Base-by-base conservation (phyloP, 2,113 vertebrate species). In the Aspidoscelis tigris region DNA sequence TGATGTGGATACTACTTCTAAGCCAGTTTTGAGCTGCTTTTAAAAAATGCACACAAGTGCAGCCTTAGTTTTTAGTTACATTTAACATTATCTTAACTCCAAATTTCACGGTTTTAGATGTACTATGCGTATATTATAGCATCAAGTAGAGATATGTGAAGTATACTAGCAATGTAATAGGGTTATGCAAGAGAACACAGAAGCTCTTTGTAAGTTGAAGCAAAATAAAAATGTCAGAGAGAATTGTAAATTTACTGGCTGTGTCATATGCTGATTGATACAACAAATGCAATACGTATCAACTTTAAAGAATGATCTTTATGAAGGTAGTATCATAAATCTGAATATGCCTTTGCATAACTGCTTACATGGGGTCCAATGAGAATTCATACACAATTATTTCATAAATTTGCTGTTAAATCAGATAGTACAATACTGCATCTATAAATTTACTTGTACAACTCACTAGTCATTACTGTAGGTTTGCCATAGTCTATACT, bases 371-470 rank as follows among this genome's bases (percentile, higher is more conserved):
- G 97, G 96, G 93, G 91, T 82, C 33, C 92, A 92, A 90, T 94
- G 91, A 93, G 96, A 95, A 98, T 97, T 97, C 97, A 95, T 96
- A 96, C 96, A 97, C 96, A 96, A 94, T 97, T 95, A 94, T 94
- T 95, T 93, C 97, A 96, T 97, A 96, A 96, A 95, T 95, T 95
- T 94, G 90, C 93, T 93, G 94, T 91, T 89, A 90, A 89, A 66
- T 76, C 93, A 91, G 92, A 82, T 2, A 89, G 90, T 50, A 50
- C 47, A 50, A 9, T 50, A 50, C 8, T 50, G 47, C 47, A 68
- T 87, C 72, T 89, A 89, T 96, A 93, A 97, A 96, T 96, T 90
- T 89, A 89, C 80, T 83, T 47, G 61, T 93, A 94, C 84, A 93
- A 95, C 93, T 79, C 94, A 91, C 75, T 68, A 85, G 93, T 94